Base-by-base conservation (phyloP, 2,113 vertebrate genomes). In the Malurus cyaneus region DNA sequence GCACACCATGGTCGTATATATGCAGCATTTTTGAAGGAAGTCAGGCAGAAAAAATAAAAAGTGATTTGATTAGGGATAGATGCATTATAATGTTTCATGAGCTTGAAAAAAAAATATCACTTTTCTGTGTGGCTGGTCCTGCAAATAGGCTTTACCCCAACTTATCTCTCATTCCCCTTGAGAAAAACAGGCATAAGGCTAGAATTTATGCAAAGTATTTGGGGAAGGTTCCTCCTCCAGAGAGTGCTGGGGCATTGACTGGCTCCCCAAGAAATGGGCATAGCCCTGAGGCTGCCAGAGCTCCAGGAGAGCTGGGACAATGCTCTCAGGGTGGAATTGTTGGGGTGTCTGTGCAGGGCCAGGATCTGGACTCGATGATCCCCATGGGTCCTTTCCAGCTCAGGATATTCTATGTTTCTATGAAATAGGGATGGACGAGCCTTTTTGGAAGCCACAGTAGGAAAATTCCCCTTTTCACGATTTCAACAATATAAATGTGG, bases 51-150 rank as follows among this genome's bases (percentile, higher is more conserved):
- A 89, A 92, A 85, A 50, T 19, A 74, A 85, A 47, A 95, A 88
- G 47, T 73, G 32, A 93, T 93, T 90, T 84, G 85, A 94, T 96
- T 94, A 93, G 62, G 41, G 59, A 64, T 47, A 66, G 88, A 86
- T 71, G 56, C 50, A 34, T 92, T 93, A 31, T 41, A 82, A 69
- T 8, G n/a, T 73, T 73, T 52, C 71, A 70, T 59, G 85, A 90
- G 86, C 86, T 86, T 80, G 82, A 80, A 93, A 89, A 78, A 86
- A 61, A 29, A 89, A 60, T 39, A 83, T 42, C 2, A 74, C 59
- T 93, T 82, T 88, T 44, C 79, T 93, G 6, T 85, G 12, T 70
- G 82, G 25, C 47, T 80, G 49, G 41, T 80, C 52, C 83, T 74
- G 67, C 13, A 88, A 74, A 70, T 74, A 6, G 14, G 13, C 41